phyloP scores from a whole-genome alignment of 2,797 vertebrate genomes.

The Phataginus tricuspis region DNA sequence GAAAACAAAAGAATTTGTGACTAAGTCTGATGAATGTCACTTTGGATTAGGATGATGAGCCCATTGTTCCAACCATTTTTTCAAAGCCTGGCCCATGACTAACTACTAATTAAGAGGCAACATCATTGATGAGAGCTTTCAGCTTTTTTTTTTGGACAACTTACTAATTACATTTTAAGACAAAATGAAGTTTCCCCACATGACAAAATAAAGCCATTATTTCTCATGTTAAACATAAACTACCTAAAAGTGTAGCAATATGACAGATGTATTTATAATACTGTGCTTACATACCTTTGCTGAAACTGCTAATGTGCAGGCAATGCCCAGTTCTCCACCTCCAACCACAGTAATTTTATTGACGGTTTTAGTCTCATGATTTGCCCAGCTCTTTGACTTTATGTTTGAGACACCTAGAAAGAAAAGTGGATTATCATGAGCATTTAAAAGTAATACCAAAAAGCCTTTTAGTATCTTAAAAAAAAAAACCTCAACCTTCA shows the following conservation, averaged over 20 bases:
- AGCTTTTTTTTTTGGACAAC: not conserved
- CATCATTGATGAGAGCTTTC: constrained; percentile 4
- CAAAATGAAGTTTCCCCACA: constrained; percentile 39
- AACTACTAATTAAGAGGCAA: constrained; percentile 61
- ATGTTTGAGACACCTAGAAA: constrained; percentile 84
- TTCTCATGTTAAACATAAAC: constrained; percentile 45
- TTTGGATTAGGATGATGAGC: not conserved
- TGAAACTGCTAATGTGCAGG: constrained; percentile 93
- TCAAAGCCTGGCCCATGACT: constrained; percentile 14
- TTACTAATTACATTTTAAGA: constrained; percentile 40
- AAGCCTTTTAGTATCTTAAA: not conserved
- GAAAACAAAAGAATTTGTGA: constrained; percentile 52
- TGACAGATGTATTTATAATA: constrained; percentile 1
- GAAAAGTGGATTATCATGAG: constrained; percentile 36
- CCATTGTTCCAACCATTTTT: constrained; percentile 33
- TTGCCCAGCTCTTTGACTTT: constrained; percentile 81
- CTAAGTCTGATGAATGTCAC: constrained; percentile 43
- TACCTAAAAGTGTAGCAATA: not conserved
- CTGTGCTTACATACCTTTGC: constrained; percentile 89
- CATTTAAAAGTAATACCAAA: constrained; percentile 57
- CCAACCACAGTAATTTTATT: constrained; percentile 95
- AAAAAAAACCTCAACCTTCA: not conserved
- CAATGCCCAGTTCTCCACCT: constrained; percentile 95
- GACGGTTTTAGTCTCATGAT: constrained; percentile 78
- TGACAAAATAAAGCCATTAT: constrained; percentile 50